phyloP scores from a whole-genome alignment of 1,140 invertebrate species.

The Zelostemma sp. region DNA sequence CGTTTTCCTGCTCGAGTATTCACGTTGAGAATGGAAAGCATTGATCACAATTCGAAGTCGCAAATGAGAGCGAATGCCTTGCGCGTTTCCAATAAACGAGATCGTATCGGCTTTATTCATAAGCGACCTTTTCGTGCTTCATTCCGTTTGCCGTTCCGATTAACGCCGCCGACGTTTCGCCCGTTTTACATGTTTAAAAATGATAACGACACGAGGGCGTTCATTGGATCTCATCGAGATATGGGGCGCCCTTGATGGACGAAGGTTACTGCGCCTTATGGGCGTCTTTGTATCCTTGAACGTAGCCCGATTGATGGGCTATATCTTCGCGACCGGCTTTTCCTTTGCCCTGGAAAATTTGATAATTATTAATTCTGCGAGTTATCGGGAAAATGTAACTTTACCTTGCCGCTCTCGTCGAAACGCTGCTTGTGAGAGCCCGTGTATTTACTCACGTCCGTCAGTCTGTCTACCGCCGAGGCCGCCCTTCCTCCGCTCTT shows the following conservation, averaged over 20 bases:
- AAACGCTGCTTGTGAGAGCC: slow-evolving; percentile 92
- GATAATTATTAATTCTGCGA: no score
- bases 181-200: slow-evolving; percentile 23
- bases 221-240: slow-evolving; percentile 1
- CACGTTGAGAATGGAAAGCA: slow-evolving; percentile 8
- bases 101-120: no score
- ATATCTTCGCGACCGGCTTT: slow-evolving; percentile 87
- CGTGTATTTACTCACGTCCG: slow-evolving; percentile 91
- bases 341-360: no score
- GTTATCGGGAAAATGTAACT: no score
- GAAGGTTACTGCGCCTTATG: slow-evolving; percentile 69
- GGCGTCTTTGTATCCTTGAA: slow-evolving; percentile 88
- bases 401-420: slow-evolving; percentile 86
- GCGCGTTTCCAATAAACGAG: slow-evolving; percentile 8
- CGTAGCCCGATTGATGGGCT: slow-evolving; percentile 85
- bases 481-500: slow-evolving; percentile 75
- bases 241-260: slow-evolving; percentile 20
- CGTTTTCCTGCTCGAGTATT: no score
- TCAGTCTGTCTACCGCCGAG: slow-evolving; percentile 86
- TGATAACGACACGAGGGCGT: slow-evolving; percentile 1
- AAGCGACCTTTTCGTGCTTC: neutral
- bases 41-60: slow-evolving; percentile 13
- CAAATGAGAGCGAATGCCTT: slow-evolving; percentile 11
- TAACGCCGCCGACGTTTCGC: neutral
- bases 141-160: neutral